A percentile compares a stretch with the other conserved stretches of the same genome.
Evolutionary conservation across 2,888 invertebrate genomes (phyloP).

Genomic region (Polydesmus complanatus): DNA sequence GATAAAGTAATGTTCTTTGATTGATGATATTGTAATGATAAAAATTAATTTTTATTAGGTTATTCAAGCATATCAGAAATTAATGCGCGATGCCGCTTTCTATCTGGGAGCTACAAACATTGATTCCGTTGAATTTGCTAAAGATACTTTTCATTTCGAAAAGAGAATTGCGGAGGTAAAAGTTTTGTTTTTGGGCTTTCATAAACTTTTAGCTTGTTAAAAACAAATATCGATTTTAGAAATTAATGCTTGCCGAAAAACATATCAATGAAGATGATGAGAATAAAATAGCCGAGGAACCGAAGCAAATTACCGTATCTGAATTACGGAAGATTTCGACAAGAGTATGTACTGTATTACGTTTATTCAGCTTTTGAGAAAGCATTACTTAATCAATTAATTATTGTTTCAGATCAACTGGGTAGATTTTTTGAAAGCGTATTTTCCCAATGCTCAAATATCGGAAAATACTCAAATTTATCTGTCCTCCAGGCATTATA

Average conservation of each 20-base stretch:
- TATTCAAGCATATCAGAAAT: slow-evolving; percentile 37
- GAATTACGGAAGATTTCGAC: slow-evolving; percentile 16
- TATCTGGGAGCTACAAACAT: slow-evolving; percentile 36
- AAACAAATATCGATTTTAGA: too few relatives aligned
- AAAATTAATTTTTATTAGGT: slow-evolving; percentile 30
- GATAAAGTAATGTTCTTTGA: slow-evolving; percentile 30
- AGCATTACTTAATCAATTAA: neutral
- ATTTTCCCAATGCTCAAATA: slow-evolving; percentile 38
- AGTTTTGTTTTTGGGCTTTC: too few relatives aligned
- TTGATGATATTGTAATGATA: neutral
- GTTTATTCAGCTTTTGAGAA: neutral
- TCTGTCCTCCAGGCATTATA: slow-evolving; percentile 39
- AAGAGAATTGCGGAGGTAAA: slow-evolving; percentile 38
- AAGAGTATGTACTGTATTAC: slow-evolving; percentile 14
- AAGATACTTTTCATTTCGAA: slow-evolving; percentile 42
- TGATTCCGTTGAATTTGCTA: slow-evolving; percentile 38
- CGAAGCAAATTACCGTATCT: slow-evolving; percentile 13
- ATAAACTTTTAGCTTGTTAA: too few relatives aligned
- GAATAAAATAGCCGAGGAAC: neutral
- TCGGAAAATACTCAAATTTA: slow-evolving; percentile 40
- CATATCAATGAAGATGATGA: neutral
- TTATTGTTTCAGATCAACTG: slow-evolving; percentile 17
- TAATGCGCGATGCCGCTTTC: slow-evolving; percentile 39
- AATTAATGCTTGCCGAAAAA: too few relatives aligned
- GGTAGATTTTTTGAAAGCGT: slow-evolving; percentile 31